Evolutionary conservation across 2,113 vertebrate species (phyloP), one percentile per base, ranked within the genome.

Genomic region (Rhinichthys klamathensis): DNA sequence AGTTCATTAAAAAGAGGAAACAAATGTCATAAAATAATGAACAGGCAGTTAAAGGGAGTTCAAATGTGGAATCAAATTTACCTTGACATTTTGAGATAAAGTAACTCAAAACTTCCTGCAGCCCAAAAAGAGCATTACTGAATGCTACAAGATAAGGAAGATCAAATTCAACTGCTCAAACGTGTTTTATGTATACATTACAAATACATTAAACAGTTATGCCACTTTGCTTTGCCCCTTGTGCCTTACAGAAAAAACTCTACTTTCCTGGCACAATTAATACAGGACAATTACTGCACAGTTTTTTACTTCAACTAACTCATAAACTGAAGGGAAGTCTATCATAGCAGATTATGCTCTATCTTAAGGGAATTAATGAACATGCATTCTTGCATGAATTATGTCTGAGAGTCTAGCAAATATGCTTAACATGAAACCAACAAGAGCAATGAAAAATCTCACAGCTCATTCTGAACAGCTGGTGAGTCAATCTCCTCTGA

Each of bases 401-500:
- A 63, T 44, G 35, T 63, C 77, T 80, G 58, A 63, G 77, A 73
- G 41, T 25, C 38, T 46, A 25, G 23, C 41, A 74, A 49, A 49
- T n/a, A 41, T 49, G 70, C 41, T 46, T 46, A 46, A 74, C 72
- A 27, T 27, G 41, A 46, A 46, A 63, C 78, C 38, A 44, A 27
- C 38, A 63, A 18, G n/a, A 63, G 38, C 60, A 30, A 46, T 46
- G 60, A 63, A 65, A 65, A 44, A 80, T 65, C 58, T 80, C 58
- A 2, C 56, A 44, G 38, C 58, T 49, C 30, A 56, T 8, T 69
- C 80, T 84, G 75, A 75, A 74, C 84, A 85, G 84, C 82, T 83
- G 84, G 21, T 74, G 88, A 84, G 78, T 86, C 32, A 21, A 63
- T 73, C 83, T 82, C 85, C 54, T 73, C 76, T 89, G 54, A 83